Base-by-base conservation (phyloP, 2,113 vertebrate species). In the Pygathrix nemaeus region DNA sequence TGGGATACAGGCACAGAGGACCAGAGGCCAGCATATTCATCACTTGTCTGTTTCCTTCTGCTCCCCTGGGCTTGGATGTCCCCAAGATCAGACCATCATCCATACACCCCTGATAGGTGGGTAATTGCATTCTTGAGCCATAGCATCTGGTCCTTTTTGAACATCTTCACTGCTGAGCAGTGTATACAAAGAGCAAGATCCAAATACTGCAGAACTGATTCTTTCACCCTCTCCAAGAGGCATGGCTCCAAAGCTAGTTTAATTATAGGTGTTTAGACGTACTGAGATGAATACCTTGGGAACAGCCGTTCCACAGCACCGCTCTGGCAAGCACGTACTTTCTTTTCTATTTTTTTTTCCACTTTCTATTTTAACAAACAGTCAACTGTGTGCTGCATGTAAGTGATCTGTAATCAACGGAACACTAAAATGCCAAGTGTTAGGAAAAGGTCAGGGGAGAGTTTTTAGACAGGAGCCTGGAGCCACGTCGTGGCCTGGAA, bases 391-490 rank as follows among this genome's bases (percentile, higher is more conserved):
- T 96, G 97, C 86, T 35, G 23, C 68, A 81, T 64, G 88, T 72
- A 98, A 96, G 92, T 92, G 95, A 93, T 97, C 96, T 96, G 87
- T 97, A 98, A 97, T 97, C 98, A 98, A 94, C 93, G 21, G 93
- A 98, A 76, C 97, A 93, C 90, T 97, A 97, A 98, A 97, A 96
- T 90, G 89, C 1, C 48, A 90, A 82, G 17, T 94, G 97, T 98
- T 97, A 96, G 88, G 97, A 95, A 97, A 98, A 98, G 97, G 97
- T 98, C 98, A 98, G 88, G 21, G 30, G 80, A 97, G 93, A 91
- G 93, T 95, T 97, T 98, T 93, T 79, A n/a, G 55, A 79, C 3
- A 50, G 92, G 57, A 76, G 23, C 45, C 96, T 40, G 70, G 83
- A 95, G 96, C 79, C 84, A 95, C 92, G 80, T 80, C 1, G 13